A percentile compares a stretch with the other conserved stretches of the same genome.
These are phyloP conservation scores for Porites lobata DNA, from an alignment of 92 coral and sea anemone genomes.

Conservation along the genomic window DNA sequence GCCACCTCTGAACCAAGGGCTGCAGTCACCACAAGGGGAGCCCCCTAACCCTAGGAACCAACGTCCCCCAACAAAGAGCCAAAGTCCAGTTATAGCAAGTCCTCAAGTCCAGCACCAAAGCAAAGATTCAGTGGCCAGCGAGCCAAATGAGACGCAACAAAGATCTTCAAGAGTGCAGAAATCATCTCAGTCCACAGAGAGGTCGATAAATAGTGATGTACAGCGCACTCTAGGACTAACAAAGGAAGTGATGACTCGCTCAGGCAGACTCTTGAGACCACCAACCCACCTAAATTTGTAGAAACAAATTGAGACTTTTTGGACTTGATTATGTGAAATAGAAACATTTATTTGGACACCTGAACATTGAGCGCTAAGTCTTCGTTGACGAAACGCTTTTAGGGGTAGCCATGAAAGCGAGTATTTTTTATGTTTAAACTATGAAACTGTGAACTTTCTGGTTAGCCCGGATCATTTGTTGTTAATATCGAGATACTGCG, in stretches of 20 bases:
- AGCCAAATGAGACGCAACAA: neutral
- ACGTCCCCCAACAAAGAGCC: neutral
- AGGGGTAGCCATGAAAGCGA: neutral
- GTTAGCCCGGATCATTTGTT: neutral
- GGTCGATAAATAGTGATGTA: neutral
- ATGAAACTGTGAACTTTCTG: neutral
- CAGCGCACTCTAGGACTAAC: neutral
- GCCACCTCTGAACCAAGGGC: neutral
- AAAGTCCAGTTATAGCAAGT: neutral
- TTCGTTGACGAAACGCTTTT: neutral
- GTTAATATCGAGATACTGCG: neutral
- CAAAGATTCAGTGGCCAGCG: neutral
- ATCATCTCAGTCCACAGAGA: neutral
- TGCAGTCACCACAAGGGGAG: neutral
- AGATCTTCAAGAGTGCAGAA: neutral
- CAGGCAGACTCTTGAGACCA: neutral
- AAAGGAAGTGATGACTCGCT: slow-evolving; percentile 7
- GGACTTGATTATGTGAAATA: neutral
- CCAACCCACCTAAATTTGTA: neutral
- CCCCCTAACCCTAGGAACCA: neutral
- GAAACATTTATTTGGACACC: slow-evolving; percentile 8
- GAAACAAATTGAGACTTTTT: slow-evolving; percentile 4
- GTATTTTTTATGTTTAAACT: neutral
- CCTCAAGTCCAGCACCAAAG: slow-evolving; percentile 7
- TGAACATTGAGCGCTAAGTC: neutral